Evolutionary conservation across 2,113 vertebrate genomes (phyloP), one percentile per base, ranked within the genome.

Genomic region (Syngnathus floridae): DNA sequence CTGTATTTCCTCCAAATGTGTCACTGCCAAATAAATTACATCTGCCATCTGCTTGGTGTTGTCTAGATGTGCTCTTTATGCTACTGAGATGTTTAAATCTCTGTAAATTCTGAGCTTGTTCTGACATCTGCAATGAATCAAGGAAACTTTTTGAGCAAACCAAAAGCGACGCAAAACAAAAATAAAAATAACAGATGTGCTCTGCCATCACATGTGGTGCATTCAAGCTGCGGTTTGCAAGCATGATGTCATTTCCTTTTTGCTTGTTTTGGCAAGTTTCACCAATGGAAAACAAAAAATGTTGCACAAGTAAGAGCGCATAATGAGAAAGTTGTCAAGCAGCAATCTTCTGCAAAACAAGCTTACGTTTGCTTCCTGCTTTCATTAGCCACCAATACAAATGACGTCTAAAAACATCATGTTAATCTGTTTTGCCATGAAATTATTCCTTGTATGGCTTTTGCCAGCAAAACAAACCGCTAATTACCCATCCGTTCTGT

Each of bases 1-100:
- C 65, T 73, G 52, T 69, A 63, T 71, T 63, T 77, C 54, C 41
- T 58, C 54, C 31, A 48, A 67, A 65, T 71, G 8, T 68, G 51
- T 68, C 61, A 41, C 55, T 45, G 59, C 52, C 48, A 51, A 56
- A 67, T 78, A 76, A 57, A 71, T 73, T 14, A 69, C 19, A 59
- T 51, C 26, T 48, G 43, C 60, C 69, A 61, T 71, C 64, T 75
- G 69, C 62, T 70, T 21, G 22, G 7, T 46, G 63, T 65, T 51
- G 63, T 55, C 56, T 19, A 36, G 40, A 22, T 64, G 40, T 40
- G 19, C 62, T 74, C 19, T 66, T 59, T 70, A 43, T 35, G n/a
- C 26, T 7, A 63, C 51, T 48, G 54, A 19, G 14, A 69, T 60
- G 16, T 69, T 71, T 59, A 35, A 6, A 49, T 67, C 43, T 55